Evolutionary conservation across 2,888 invertebrate species (phyloP).

Genomic region (Latheticus oryzae): DNA sequence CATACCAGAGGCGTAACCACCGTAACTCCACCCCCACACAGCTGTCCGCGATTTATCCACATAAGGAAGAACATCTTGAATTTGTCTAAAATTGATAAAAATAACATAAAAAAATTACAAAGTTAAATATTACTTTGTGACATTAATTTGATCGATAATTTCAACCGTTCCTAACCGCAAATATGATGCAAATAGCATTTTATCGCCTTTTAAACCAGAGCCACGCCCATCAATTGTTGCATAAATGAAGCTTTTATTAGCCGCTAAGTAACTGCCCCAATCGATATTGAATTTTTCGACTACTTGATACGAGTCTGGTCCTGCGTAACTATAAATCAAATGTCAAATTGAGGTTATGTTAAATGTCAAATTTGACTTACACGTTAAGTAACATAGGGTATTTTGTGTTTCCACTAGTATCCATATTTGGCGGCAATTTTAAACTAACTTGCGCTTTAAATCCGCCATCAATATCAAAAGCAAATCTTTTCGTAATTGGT

Average conservation of each 20-base stretch:
- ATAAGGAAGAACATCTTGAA: conserved; percentile 75
- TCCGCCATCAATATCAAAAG: conserved; percentile 74
- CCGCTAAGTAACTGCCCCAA: conserved; percentile 90
- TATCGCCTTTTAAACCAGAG: conserved; percentile 86
- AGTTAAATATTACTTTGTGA: conserved; percentile 72
- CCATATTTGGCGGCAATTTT: conserved; percentile 79
- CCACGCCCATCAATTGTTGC: conserved; percentile 93
- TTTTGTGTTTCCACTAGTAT: conserved; percentile 74
- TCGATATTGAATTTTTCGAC: conserved; percentile 84
- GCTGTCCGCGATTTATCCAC: conserved; percentile 86
- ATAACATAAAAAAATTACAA: not conserved
- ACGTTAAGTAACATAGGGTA: conserved; percentile 88
- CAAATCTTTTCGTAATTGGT: conserved; percentile 72
- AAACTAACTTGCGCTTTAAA: conserved; percentile 80
- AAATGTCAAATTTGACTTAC: conserved; percentile 76
- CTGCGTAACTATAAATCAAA: conserved; percentile 89
- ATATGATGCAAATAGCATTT: conserved; percentile 84
- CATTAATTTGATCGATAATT: conserved; percentile 90
- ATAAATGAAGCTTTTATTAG: conserved; percentile 86
- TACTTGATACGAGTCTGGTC: conserved; percentile 90
- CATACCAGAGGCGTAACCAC: conserved; percentile 92
- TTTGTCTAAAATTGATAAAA: conserved; percentile 69
- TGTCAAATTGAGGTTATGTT: conserved; percentile 32
- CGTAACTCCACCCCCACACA: conserved; percentile 99
- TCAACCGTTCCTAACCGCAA: conserved; percentile 89